A percentile compares a stretch with the other conserved stretches of the same genome.
Evolutionary conservation across 2,888 invertebrate species (phyloP).

Genomic region (Itoplectis maculator): DNA sequence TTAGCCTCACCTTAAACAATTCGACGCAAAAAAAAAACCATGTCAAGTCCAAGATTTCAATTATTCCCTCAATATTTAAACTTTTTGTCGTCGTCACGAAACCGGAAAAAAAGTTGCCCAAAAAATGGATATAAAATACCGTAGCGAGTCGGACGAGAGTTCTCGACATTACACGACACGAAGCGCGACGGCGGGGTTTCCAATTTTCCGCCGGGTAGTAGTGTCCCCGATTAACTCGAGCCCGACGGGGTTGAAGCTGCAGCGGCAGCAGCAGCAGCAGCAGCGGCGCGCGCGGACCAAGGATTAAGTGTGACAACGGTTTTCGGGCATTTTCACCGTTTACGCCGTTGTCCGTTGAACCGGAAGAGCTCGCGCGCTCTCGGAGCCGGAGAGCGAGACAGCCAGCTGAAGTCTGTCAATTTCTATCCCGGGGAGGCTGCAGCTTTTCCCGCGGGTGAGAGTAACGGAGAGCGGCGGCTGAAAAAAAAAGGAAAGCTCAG

Average conservation of each 20-base stretch:
- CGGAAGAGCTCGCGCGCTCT: slow-evolving; percentile 35
- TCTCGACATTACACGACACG: slow-evolving; percentile 57
- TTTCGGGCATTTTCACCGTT: slow-evolving; percentile 64
- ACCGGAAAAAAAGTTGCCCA: slow-evolving; percentile 2
- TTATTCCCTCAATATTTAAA: background rate
- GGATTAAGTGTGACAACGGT: slow-evolving; percentile 67
- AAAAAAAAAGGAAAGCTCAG: slow-evolving; percentile 31
- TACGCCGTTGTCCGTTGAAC: slow-evolving; percentile 58
- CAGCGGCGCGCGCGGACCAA: slow-evolving; percentile 39
- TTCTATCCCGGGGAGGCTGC: slow-evolving; percentile 53
- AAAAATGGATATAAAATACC: slow-evolving; percentile 33
- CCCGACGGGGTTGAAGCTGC: slow-evolving; percentile 38
- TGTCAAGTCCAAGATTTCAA: no score
- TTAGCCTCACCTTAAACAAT: no score
- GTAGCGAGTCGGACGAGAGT: slow-evolving; percentile 46
- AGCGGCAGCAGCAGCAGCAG: slow-evolving; percentile 31
- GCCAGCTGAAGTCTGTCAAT: slow-evolving; percentile 31
- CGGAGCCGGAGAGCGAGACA: slow-evolving; percentile 23
- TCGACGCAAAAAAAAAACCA: no score
- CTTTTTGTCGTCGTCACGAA: background rate
- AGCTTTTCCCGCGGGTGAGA: slow-evolving; percentile 49
- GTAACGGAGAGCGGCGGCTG: slow-evolving; percentile 3
- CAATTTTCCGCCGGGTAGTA: slow-evolving; percentile 51
- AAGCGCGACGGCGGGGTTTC: slow-evolving; percentile 45
- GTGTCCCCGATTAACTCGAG: slow-evolving; percentile 61